Conservation (phyloP, 2,888 invertebrate species). For the Watsonalla binaria region DNA sequence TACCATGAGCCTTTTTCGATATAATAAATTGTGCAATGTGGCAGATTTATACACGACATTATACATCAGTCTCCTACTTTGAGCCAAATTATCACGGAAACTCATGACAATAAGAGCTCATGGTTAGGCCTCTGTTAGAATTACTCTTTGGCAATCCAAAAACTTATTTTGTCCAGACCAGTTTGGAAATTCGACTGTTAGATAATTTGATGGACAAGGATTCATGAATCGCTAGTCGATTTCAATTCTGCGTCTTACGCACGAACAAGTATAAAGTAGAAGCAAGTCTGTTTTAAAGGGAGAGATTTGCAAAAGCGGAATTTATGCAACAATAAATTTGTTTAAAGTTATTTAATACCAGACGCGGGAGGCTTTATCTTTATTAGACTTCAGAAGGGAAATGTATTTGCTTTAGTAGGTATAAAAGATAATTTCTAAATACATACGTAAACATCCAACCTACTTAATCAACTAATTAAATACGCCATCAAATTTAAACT, state of each 20-base stretch:
- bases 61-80: too few species aligned
- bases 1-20: too few species aligned
- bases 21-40: too few species aligned
- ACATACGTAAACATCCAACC: neutral
- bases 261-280: neutral
- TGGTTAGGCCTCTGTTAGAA: too few species aligned
- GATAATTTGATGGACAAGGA: neutral
- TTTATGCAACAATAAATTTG: slow-evolving; percentile 13
- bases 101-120: too few species aligned
- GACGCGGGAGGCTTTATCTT: slow-evolving; percentile 1
- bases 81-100: too few species aligned
- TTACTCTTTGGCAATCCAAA: too few species aligned
- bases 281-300: slow-evolving; percentile 2
- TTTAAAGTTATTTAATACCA: slow-evolving; percentile 7
- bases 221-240: neutral
- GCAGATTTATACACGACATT: too few species aligned
- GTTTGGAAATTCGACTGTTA: neutral
- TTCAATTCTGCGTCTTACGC: neutral
- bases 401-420: slow-evolving; percentile 4
- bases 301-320: slow-evolving; percentile 8
- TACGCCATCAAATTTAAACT: too few species aligned
- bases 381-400: slow-evolving; percentile 10
- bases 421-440: neutral
- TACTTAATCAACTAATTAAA: neutral
- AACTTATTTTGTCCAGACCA: too few species aligned